Evolutionary conservation across 2,888 invertebrate genomes (phyloP).

Genomic region (Ichneumon xanthorius): DNA sequence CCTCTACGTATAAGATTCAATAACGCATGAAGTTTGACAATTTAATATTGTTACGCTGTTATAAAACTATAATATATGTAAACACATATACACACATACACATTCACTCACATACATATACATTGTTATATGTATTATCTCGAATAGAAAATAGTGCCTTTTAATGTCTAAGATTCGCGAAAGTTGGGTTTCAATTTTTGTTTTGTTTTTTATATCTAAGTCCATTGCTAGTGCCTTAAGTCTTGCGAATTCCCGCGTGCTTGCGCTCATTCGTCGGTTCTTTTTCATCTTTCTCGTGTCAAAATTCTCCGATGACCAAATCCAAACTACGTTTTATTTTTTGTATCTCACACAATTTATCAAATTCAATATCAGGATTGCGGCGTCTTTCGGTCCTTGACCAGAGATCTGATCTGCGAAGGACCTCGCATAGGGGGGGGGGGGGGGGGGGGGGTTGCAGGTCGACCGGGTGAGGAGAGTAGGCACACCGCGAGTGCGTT

Average conservation of each 20-base stretch:
- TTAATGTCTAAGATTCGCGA: constrained; percentile 76
- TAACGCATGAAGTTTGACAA: constrained; percentile 64
- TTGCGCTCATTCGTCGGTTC: constrained; percentile 69
- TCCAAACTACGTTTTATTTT: background rate
- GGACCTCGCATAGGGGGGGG: background rate
- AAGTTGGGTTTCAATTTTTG: constrained; percentile 73
- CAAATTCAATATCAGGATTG: constrained; percentile 14
- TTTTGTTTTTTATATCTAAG: constrained; percentile 71
- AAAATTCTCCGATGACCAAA: background rate
- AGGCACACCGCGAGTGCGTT: background rate
- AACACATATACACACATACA: constrained; percentile 17
- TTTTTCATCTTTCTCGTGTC: constrained; percentile 13
- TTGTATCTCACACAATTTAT: constrained; percentile 2
- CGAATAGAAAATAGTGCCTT: constrained; percentile 82
- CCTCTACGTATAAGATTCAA: constrained; percentile 72
- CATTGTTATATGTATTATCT: constrained; percentile 56
- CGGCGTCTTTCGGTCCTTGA: background rate
- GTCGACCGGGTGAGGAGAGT: constrained; percentile 11
- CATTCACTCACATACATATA: constrained; percentile 33
- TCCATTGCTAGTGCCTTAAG: constrained; percentile 82
- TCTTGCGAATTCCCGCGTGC: constrained; percentile 77
- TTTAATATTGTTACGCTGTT: constrained; percentile 75
- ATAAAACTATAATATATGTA: constrained; percentile 43
- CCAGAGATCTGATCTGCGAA: constrained; percentile 15
- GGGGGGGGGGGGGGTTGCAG: background rate